Conservation (phyloP, 2,113 vertebrate species). For the Ciconia boyciana region DNA sequence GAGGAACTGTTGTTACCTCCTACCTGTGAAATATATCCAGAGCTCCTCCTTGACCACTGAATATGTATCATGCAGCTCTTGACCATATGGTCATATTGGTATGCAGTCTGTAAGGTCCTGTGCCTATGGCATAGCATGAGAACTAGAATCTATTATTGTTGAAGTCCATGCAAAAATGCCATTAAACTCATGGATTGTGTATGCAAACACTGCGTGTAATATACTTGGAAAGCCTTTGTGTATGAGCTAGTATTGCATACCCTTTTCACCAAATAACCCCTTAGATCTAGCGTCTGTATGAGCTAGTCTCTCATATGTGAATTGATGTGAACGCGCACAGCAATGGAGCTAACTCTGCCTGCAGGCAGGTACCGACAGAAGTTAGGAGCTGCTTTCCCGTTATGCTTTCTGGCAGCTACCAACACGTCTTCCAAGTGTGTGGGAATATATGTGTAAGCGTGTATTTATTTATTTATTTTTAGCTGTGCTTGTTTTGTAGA, state of each 20-base stretch:
- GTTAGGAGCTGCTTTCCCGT: background rate
- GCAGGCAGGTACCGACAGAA: background rate
- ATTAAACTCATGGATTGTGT: background rate
- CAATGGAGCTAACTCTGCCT: background rate
- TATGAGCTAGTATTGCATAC: background rate
- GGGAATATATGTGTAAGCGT: background rate
- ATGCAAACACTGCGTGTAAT: background rate
- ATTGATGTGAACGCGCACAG: background rate
- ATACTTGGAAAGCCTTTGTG: background rate
- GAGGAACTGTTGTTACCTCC: fast-evolving
- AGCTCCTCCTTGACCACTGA: background rate
- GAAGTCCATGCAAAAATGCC: background rate
- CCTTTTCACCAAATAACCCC: background rate
- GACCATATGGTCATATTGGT: background rate
- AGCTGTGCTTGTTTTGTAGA: background rate
- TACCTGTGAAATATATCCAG: background rate
- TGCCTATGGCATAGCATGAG: background rate
- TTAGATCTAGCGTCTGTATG: background rate
- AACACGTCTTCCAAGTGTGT: background rate
- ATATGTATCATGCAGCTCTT: fast-evolving
- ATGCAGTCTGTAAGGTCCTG: background rate
- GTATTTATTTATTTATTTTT: background rate
- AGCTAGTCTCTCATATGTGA: background rate
- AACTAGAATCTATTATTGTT: background rate
- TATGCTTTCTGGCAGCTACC: background rate